phyloP scores from a whole-genome alignment of 2,113 vertebrate species.

The Anhinga anhinga region DNA sequence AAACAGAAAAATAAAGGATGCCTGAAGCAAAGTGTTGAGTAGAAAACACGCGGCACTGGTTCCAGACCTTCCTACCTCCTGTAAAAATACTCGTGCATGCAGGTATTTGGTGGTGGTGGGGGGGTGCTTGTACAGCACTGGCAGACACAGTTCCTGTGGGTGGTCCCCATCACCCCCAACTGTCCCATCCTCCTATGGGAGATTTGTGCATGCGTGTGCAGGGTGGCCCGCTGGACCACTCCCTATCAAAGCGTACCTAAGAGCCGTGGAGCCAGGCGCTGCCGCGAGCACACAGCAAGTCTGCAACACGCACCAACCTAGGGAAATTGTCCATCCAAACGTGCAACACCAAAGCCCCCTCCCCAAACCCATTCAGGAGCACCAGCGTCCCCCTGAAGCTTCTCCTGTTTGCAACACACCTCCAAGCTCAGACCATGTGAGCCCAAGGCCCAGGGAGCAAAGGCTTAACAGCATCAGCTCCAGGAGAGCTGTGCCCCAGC shows the following conservation, averaged over 20 bases:
- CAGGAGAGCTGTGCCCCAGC: rapidly evolving
- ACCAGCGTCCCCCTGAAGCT: not conserved
- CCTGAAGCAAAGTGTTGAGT: not conserved
- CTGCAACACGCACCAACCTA: not conserved
- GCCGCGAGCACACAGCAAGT: not conserved
- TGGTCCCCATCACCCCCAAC: not conserved
- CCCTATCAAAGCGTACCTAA: not conserved
- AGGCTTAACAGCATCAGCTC: not conserved
- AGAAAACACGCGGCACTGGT: not conserved
- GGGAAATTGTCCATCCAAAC: rapidly evolving
- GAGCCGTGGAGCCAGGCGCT: rapidly evolving
- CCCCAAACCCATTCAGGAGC: not conserved
- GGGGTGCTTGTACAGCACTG: not conserved
- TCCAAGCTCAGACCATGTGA: not conserved
- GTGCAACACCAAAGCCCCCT: not conserved
- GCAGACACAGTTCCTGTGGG: rapidly evolving
- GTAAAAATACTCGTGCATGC: not conserved
- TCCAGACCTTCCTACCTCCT: not conserved
- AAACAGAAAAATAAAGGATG: not conserved
- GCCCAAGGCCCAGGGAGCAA: rapidly evolving
- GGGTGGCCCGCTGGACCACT: rapidly evolving
- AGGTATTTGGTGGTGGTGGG: not conserved
- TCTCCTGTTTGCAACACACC: not conserved
- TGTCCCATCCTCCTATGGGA: not conserved
- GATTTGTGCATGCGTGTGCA: rapidly evolving